Evolutionary conservation across 2,888 invertebrate genomes (phyloP).

Genomic region (Balanococcus diminutus): DNA sequence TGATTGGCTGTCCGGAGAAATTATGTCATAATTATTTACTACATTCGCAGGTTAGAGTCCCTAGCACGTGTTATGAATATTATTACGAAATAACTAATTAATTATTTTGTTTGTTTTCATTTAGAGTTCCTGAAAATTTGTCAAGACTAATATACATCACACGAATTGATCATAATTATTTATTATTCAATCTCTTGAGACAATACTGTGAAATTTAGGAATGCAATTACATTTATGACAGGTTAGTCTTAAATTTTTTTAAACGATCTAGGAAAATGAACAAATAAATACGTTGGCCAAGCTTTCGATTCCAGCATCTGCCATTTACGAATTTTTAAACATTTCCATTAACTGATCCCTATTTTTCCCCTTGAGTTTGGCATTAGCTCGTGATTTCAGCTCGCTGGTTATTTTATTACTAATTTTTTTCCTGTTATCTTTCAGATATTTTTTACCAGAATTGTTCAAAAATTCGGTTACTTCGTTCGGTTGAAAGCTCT

Average conservation of each 20-base stretch:
- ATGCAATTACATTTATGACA: background rate
- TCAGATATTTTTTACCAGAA: slow-evolving; percentile 46
- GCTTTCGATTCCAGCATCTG: background rate
- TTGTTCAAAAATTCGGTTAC: slow-evolving; percentile 40
- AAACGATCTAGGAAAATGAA: background rate
- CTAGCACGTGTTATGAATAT: too few species aligned
- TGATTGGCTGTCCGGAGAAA: too few species aligned
- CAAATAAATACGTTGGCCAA: background rate
- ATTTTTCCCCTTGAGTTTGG: slow-evolving; percentile 44
- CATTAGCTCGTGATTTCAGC: slow-evolving; percentile 41
- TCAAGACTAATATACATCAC: too few species aligned
- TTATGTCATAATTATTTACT: too few species aligned
- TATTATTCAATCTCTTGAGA: too few species aligned
- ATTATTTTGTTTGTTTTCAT: too few species aligned
- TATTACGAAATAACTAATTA: too few species aligned
- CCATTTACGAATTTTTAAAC: background rate
- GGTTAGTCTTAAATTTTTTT: background rate
- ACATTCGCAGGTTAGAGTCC: too few species aligned
- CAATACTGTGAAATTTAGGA: too few species aligned
- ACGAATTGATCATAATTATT: too few species aligned
- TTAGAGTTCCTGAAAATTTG: too few species aligned
- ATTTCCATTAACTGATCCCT: slow-evolving; percentile 40
- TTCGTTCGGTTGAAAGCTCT: slow-evolving; percentile 12
- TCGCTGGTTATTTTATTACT: slow-evolving; percentile 9
- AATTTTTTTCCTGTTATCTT: slow-evolving; percentile 45